Percentiles rank a stretch among this genome's conserved stretches.
Conservation (phyloP, 2,888 invertebrate species). For the Dendrolimus houi region DNA sequence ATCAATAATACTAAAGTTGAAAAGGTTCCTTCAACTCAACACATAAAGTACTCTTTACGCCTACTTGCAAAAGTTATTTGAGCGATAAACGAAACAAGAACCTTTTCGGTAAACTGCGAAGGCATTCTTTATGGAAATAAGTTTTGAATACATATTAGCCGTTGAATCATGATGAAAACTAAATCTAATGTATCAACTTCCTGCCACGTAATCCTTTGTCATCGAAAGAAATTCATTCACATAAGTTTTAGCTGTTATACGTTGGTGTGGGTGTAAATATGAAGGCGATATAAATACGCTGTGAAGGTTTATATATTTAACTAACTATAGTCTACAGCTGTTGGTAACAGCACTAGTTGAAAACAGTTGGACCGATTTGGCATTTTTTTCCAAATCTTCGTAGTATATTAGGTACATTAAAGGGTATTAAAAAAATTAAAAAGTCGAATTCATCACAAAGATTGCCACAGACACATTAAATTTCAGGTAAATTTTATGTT, state of each 20-base stretch:
- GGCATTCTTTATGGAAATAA: neutral
- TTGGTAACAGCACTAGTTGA: too few relatives aligned
- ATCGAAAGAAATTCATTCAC: neutral
- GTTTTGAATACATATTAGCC: neutral
- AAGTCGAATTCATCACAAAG: too few relatives aligned
- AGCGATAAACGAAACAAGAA: neutral
- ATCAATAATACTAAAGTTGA: constrained; percentile 16
- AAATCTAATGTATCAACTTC: neutral
- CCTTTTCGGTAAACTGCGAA: neutral
- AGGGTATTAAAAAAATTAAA: too few relatives aligned
- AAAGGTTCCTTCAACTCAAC: too few relatives aligned
- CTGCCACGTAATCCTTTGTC: neutral
- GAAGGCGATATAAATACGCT: neutral
- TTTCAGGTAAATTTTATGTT: too few relatives aligned
- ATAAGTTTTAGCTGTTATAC: neutral
- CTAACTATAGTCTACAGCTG: neutral
- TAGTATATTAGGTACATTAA: too few relatives aligned
- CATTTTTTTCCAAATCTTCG: too few relatives aligned
- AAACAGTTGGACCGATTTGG: too few relatives aligned
- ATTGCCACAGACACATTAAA: too few relatives aligned
- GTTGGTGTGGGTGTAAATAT: neutral
- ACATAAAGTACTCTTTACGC: neutral
- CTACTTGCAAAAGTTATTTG: neutral
- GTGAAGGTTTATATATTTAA: neutral
- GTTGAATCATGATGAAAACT: neutral